These are phyloP conservation scores for Mythimna vitellina DNA, from an alignment of 2,888 invertebrate genomes.

Conservation along the genomic window DNA sequence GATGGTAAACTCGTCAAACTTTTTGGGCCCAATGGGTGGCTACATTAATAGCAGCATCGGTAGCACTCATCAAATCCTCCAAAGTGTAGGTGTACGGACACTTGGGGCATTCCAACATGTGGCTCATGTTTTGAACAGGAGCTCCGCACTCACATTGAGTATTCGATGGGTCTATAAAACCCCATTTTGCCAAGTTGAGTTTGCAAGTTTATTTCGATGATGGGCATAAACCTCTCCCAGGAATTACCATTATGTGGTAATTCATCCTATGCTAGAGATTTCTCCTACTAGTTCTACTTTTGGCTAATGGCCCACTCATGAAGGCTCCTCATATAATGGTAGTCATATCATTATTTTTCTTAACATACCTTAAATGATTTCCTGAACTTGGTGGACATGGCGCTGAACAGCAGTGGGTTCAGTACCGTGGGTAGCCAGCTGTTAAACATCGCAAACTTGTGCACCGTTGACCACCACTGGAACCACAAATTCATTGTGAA, in stretches of 20 bases:
- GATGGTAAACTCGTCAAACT: too few species aligned
- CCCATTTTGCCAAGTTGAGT: too few species aligned
- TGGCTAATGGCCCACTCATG: too few species aligned
- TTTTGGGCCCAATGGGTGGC: too few species aligned
- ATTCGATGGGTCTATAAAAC: too few species aligned
- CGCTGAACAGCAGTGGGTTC: slow-evolving; percentile 83
- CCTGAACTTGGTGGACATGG: slow-evolving; percentile 84
- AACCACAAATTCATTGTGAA: slow-evolving; percentile 45
- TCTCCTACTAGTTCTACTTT: background rate
- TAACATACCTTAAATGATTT: slow-evolving; percentile 77
- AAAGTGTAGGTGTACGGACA: too few species aligned
- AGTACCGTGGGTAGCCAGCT: slow-evolving; percentile 82
- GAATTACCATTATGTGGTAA: background rate
- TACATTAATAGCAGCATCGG: too few species aligned
- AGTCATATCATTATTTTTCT: background rate
- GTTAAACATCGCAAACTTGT: slow-evolving; percentile 73
- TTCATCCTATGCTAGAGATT: background rate
- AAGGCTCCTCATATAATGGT: background rate
- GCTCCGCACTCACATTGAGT: too few species aligned
- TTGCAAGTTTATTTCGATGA: too few species aligned
- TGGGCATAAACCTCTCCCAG: background rate
- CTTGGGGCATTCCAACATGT: too few species aligned
- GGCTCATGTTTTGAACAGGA: too few species aligned
- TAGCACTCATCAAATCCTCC: too few species aligned
- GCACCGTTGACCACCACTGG: slow-evolving; percentile 75